phyloP scores from a whole-genome alignment of 2,888 invertebrate genomes.

The Deroplatys truncata region DNA sequence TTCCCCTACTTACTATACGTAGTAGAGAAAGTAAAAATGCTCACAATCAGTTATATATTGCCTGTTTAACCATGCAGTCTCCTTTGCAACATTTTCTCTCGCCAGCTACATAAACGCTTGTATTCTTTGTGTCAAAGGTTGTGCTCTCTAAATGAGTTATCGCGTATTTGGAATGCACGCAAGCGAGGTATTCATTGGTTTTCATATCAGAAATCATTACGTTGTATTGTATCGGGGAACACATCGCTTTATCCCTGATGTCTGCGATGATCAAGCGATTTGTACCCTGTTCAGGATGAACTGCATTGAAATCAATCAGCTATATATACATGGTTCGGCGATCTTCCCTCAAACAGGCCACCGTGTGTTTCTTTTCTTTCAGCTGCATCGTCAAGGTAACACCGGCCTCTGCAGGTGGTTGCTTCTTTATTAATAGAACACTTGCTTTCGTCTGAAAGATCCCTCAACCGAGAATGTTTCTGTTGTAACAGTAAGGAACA shows the following conservation, averaged over 20 bases:
- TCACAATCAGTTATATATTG: no score
- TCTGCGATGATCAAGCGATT: neutral
- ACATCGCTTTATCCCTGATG: neutral
- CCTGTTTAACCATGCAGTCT: no score
- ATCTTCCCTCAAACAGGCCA: neutral
- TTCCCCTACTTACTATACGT: no score
- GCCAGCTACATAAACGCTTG: no score
- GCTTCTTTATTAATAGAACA: neutral
- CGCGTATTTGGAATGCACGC: neutral
- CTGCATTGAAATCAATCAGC: neutral
- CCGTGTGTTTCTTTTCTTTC: neutral
- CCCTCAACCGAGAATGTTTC: neutral
- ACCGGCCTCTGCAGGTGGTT: neutral
- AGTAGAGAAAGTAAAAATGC: no score
- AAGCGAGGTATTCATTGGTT: neutral
- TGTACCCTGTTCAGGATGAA: neutral
- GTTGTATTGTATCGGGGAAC: neutral
- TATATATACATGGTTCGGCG: neutral
- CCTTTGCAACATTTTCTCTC: no score
- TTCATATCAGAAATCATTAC: neutral
- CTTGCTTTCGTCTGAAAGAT: neutral
- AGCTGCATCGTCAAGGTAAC: neutral
- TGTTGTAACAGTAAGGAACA: neutral
- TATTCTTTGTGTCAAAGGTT: no score
- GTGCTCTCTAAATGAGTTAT: no score